Conservation (phyloP, 2,113 vertebrate genomes). For the Pavo muticus region DNA sequence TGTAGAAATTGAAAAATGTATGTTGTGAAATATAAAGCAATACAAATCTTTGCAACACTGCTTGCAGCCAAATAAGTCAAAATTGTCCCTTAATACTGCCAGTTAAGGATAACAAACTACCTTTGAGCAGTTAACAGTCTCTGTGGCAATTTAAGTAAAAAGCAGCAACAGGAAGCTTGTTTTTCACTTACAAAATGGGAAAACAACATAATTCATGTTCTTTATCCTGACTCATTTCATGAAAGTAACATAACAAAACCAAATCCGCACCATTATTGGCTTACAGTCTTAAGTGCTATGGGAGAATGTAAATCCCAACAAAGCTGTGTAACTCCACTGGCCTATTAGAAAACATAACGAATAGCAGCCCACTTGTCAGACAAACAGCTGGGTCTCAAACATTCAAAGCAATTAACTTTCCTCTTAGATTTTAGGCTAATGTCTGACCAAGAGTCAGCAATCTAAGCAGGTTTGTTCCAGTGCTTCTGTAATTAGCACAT, state of each 20-base stretch:
- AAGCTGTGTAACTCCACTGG: conserved; percentile 10
- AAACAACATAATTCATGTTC: neutral
- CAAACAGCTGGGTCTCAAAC: neutral
- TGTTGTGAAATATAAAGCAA: neutral
- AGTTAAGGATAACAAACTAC: neutral
- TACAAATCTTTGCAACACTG: neutral
- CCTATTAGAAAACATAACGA: conserved; percentile 4
- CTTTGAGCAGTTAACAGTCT: neutral
- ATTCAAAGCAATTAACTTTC: conserved; percentile 8
- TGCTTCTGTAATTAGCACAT: conserved; percentile 38
- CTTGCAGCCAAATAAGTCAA: neutral
- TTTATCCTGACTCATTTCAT: conserved; percentile 41
- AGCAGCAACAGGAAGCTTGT: neutral
- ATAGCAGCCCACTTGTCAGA: neutral
- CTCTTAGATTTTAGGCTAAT: neutral
- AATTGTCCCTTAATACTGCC: neutral
- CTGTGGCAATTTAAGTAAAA: neutral
- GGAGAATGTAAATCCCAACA: neutral
- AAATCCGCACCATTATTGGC: conserved; percentile 39
- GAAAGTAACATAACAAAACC: neutral
- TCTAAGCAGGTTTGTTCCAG: neutral
- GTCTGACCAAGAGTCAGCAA: conserved; percentile 29
- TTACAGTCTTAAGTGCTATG: neutral
- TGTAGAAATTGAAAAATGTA: neutral
- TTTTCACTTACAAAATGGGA: conserved; percentile 28